Evolutionary conservation across 2,888 invertebrate genomes (phyloP).

Genomic region (Drosophila buzzatii): DNA sequence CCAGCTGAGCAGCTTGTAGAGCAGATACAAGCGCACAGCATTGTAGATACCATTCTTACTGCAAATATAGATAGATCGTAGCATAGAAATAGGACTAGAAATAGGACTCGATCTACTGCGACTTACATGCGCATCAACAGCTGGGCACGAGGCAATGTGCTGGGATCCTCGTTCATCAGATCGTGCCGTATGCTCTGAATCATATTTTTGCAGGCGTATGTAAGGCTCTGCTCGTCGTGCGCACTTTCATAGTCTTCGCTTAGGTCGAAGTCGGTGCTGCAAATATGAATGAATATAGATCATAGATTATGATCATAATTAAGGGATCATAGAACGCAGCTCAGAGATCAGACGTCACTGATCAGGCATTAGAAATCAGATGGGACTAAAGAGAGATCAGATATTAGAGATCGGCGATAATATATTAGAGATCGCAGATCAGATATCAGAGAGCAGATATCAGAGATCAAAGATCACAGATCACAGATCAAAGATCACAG

Average conservation of each 20-base stretch:
- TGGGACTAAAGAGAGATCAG: background rate
- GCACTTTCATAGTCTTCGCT: conserved; percentile 17
- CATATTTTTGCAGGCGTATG: conserved; percentile 44
- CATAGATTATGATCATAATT: too few species aligned
- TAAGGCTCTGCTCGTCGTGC: conserved; percentile 2
- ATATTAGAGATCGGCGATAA: background rate
- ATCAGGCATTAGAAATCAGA: background rate
- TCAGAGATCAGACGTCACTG: background rate
- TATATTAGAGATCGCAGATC: background rate
- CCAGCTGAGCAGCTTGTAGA: conserved; percentile 66
- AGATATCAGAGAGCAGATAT: background rate
- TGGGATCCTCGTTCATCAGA: conserved; percentile 65
- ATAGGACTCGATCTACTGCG: background rate
- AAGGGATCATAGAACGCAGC: background rate
- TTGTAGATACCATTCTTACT: conserved; percentile 56
- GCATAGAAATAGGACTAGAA: background rate
- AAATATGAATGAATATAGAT: background rate
- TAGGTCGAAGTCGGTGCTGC: conserved; percentile 71
- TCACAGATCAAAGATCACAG: background rate
- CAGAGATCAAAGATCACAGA: background rate
- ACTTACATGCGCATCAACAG: conserved; percentile 63
- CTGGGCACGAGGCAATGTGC: conserved; percentile 49
- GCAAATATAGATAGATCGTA: background rate
- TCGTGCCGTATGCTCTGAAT: conserved; percentile 62
- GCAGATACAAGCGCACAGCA: conserved; percentile 43